phyloP scores from a whole-genome alignment of 2,113 vertebrate genomes.

The Campylomormyrus tamandua region DNA sequence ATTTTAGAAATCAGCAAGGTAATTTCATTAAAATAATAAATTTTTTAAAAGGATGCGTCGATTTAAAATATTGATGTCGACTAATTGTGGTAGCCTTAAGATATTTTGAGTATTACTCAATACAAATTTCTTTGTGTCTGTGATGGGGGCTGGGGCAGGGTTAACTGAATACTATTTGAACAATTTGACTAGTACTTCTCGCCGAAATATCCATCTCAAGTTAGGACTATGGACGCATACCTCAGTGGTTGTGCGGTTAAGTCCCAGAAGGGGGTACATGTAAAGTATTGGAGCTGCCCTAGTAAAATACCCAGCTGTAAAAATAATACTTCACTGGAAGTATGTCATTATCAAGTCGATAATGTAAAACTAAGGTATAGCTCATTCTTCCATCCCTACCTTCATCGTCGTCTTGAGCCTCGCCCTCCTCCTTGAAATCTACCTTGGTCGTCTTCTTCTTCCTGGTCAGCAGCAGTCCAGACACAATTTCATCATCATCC shows the following conservation, averaged over 20 bases:
- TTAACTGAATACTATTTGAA: neutral
- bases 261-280: neutral
- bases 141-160: neutral
- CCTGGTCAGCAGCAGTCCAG: constrained; percentile 78
- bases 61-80: too few species aligned
- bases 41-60: neutral
- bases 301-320: neutral
- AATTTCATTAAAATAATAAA: neutral
- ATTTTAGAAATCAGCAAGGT: too few species aligned
- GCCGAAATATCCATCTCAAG: neutral
- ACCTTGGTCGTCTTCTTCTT: constrained; percentile 74
- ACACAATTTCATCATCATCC: constrained; percentile 82
- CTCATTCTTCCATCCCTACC: constrained; percentile 49
- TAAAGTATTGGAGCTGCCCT: neutral
- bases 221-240: neutral
- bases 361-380: neutral
- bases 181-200: neutral
- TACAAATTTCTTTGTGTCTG: neutral
- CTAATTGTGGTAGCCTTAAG: too few species aligned
- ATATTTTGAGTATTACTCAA: neutral
- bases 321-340: neutral
- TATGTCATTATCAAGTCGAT: neutral
- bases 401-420: constrained; percentile 77
- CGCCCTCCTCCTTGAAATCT: constrained; percentile 82
- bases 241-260: neutral